phyloP scores from a whole-genome alignment of 2,113 vertebrate species.

The Colossoma macropomum region DNA sequence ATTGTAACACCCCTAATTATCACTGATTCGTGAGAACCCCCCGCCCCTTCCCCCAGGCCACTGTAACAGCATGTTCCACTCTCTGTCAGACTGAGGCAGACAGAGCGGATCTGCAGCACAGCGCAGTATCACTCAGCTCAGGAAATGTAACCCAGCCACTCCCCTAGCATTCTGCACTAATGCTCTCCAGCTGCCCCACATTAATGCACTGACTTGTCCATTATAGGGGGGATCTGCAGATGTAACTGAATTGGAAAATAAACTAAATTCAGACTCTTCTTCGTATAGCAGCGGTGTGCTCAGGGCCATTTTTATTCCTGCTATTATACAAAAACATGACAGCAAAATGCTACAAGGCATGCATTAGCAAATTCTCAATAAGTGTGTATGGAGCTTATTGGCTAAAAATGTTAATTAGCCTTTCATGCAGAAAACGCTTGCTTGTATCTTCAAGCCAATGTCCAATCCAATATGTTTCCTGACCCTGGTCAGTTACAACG shows the following conservation, averaged over 20 bases:
- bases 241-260: not conserved
- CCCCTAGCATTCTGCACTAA: slow-evolving; percentile 1
- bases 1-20: not conserved
- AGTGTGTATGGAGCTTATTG: too few relatives aligned
- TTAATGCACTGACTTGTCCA: slow-evolving; percentile 14
- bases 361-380: too few relatives aligned
- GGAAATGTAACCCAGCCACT: not conserved
- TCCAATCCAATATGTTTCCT: too few relatives aligned
- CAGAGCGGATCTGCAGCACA: slow-evolving; percentile 2
- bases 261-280: not conserved
- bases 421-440: too few relatives aligned
- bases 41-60: not conserved
- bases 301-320: not conserved
- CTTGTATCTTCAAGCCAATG: too few relatives aligned
- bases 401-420: too few relatives aligned
- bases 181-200: not conserved
- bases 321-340: not conserved
- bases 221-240: not conserved
- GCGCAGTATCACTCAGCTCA: not conserved
- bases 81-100: not conserved
- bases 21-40: not conserved
- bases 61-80: not conserved
- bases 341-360: not conserved
- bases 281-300: too few relatives aligned
- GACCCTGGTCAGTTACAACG: too few relatives aligned